phyloP scores from a whole-genome alignment of 1,140 invertebrate genomes.

The Hormaphis cornu region DNA sequence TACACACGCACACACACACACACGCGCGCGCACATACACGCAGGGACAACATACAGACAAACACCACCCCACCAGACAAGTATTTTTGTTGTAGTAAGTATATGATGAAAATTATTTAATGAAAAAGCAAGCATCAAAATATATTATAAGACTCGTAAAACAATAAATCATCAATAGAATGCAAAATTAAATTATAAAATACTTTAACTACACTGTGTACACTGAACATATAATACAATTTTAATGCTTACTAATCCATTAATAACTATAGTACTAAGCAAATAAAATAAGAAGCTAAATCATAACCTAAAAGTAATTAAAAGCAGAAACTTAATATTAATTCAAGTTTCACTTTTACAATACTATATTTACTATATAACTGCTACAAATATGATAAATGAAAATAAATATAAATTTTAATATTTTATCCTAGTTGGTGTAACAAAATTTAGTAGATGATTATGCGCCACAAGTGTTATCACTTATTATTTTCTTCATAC shows the following conservation, averaged over 20 bases:
- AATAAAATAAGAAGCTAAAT: constrained; percentile 19
- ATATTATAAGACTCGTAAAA: no score
- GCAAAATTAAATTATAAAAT: background rate
- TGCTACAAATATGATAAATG: background rate
- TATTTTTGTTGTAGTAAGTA: constrained; percentile 20
- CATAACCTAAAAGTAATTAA: background rate
- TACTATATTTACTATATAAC: background rate
- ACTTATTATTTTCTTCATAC: no score
- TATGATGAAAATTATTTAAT: constrained; percentile 10
- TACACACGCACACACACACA: constrained; percentile 44
- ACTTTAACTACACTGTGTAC: no score
- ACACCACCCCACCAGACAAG: constrained; percentile 31
- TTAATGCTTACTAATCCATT: constrained; percentile 9
- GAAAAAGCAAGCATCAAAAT: constrained; percentile 24
- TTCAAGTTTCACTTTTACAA: constrained; percentile 8
- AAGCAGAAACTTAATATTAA: constrained; percentile 6
- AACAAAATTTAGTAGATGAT: no score
- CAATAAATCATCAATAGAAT: background rate
- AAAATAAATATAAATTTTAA: constrained; percentile 11
- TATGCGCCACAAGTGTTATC: no score
- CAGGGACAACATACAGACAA: constrained; percentile 29
- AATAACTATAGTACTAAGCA: constrained; percentile 22
- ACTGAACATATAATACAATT: background rate
- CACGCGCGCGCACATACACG: background rate
- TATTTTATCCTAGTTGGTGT: no score